Percentiles rank a stretch among this genome's conserved stretches.
Evolutionary conservation across 2,113 vertebrate genomes (phyloP).

Genomic region (Sakesphorus luctuosus): DNA sequence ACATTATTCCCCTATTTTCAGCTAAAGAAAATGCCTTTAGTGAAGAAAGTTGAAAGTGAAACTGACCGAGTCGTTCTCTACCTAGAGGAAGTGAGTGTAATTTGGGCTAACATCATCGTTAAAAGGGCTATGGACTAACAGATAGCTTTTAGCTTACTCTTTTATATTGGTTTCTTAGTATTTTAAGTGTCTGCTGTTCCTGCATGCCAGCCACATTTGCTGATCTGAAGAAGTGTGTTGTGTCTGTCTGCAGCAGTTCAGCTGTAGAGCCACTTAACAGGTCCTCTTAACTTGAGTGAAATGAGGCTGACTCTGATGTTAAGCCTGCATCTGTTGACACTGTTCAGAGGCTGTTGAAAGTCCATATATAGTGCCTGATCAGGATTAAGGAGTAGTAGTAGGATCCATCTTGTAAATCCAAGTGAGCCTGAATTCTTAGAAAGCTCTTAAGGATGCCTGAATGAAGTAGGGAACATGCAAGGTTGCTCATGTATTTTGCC

Average conservation of each 20-base stretch:
- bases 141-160: background rate
- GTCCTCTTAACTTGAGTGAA: background rate
- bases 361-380: background rate
- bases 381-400: background rate
- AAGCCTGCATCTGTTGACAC: background rate
- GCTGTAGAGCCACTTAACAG: background rate
- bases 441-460: background rate
- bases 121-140: background rate
- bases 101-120: background rate
- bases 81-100: conserved; percentile 55
- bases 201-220: background rate
- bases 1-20: background rate
- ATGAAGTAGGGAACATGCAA: background rate
- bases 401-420: background rate
- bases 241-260: background rate
- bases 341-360: background rate
- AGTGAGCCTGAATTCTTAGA: background rate
- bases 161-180: background rate
- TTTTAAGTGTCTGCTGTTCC: background rate
- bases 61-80: conserved; percentile 39
- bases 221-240: background rate
- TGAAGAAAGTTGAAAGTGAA: conserved; percentile 62
- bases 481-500: background rate
- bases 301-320: background rate
- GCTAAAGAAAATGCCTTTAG: conserved; percentile 59